Evolutionary conservation across 1,140 invertebrate genomes (phyloP).

Genomic region (Patella vulgata): DNA sequence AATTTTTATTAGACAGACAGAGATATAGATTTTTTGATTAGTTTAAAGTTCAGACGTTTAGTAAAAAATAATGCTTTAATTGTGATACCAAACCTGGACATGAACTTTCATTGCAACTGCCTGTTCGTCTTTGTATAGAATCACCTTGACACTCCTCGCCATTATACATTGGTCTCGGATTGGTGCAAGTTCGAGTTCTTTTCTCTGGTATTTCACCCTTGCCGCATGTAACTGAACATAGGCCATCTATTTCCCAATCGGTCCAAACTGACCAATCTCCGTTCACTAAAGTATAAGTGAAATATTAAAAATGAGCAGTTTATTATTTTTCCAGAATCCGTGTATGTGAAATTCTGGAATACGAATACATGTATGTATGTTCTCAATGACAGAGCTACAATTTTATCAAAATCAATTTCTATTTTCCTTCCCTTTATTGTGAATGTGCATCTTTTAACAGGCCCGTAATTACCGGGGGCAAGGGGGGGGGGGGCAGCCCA

Average conservation of each 20-base stretch:
- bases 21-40: too few species aligned
- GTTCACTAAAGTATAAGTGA: slow-evolving; percentile 23
- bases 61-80: too few species aligned
- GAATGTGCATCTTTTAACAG: neutral
- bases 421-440: too few species aligned
- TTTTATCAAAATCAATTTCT: neutral
- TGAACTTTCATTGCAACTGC: slow-evolving; percentile 17
- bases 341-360: too few species aligned
- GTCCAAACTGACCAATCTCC: slow-evolving; percentile 32
- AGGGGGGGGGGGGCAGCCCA: too few species aligned
- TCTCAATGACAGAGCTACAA: neutral
- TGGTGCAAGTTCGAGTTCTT: slow-evolving; percentile 25
- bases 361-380: too few species aligned
- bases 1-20: too few species aligned
- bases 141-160: slow-evolving; percentile 19
- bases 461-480: neutral
- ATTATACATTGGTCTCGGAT: slow-evolving; percentile 26
- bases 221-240: slow-evolving; percentile 34
- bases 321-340: too few species aligned
- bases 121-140: slow-evolving; percentile 8
- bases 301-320: neutral
- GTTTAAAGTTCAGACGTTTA: too few species aligned
- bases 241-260: slow-evolving; percentile 17
- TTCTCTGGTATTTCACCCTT: slow-evolving; percentile 19
- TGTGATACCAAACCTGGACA: slow-evolving; percentile 24